Base-by-base conservation (phyloP, 2,113 vertebrate genomes). In the Triplophysa siluroides region DNA sequence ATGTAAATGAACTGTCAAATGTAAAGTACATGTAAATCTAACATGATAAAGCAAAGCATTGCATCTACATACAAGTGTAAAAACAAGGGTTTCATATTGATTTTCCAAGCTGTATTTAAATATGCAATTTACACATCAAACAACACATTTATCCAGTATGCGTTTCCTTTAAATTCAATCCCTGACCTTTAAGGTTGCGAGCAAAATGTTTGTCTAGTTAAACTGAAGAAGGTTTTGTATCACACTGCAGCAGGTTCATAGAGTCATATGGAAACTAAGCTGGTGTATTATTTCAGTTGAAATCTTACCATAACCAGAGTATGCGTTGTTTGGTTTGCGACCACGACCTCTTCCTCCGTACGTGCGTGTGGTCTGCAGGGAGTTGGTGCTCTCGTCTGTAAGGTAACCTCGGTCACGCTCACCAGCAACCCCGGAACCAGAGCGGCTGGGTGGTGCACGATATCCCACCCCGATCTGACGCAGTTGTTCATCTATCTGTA, bases 401-500 rank as follows among this genome's bases (percentile, higher is more conserved):
- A 85, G 41, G 87, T 95, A 96, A 18, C 94, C 94, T 38, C 93
- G 92, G 77, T 95, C 96, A 38, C 93, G 90, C 0, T 95, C 94
- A 0, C 21, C 52, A 0, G 78, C 14, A 0, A 83, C 87, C 0
- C 87, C 81, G 2, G 85, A 90, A 0, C 89, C 87, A 0, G 80
- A 76, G 45, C 93, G 90, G 33, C 81, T 87, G 0, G 93, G 84
- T 7, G 93, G 90, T 0, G 92, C 90, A 0, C 95, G 94, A 83
- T 95, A 95, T 18, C 95, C 95, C 10, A 96, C 90, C 0, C 95
- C 95, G 0, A 97, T 96, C 90, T 96, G 95, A 45, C 95, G 94
- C 77, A 96, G 93, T 90, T 97, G 95, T 79, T 96, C 96, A 26
- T 97, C 96, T 2, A 97, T 97, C 85, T 96, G 95, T 45, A 97